A percentile compares a stretch with the other conserved stretches of the same genome.
Conservation (phyloP, 2,113 vertebrate genomes). For the Anhinga anhinga region DNA sequence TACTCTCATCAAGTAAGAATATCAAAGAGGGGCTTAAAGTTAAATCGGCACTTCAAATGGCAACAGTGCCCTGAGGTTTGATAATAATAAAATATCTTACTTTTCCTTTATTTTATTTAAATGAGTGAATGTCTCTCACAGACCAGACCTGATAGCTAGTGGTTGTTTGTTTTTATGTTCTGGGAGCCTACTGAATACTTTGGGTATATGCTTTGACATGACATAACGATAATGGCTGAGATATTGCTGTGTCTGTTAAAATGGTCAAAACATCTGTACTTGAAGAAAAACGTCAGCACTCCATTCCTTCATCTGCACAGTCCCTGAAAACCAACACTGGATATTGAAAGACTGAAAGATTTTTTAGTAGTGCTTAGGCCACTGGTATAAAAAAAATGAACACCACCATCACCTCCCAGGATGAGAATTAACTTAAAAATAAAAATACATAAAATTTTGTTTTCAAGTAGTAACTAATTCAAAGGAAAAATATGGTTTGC, state of each 20-base stretch:
- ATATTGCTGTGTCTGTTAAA: not conserved
- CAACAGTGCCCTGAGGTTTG: not conserved
- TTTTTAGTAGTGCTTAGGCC: not conserved
- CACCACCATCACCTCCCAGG: not conserved
- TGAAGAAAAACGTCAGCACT: not conserved
- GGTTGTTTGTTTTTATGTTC: not conserved
- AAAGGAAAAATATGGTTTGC: not conserved
- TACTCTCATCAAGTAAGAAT: constrained; percentile 20
- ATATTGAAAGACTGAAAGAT: not conserved
- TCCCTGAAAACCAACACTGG: not conserved
- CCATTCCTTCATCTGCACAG: not conserved
- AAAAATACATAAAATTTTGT: not conserved
- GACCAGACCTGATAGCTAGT: not conserved
- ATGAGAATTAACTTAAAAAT: not conserved
- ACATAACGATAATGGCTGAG: not conserved
- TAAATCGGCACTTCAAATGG: not conserved
- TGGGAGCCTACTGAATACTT: not conserved
- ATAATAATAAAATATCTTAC: not conserved
- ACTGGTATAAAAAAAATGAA: not conserved
- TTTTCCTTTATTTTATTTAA: constrained; percentile 8
- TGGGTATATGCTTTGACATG: not conserved
- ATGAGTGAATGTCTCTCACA: not conserved
- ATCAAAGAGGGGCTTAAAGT: constrained; percentile 25
- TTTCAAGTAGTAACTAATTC: not conserved
- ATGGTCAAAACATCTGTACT: not conserved